Evolutionary conservation across 2,888 invertebrate species (phyloP).

Genomic region (Drosophila ustulata): DNA sequence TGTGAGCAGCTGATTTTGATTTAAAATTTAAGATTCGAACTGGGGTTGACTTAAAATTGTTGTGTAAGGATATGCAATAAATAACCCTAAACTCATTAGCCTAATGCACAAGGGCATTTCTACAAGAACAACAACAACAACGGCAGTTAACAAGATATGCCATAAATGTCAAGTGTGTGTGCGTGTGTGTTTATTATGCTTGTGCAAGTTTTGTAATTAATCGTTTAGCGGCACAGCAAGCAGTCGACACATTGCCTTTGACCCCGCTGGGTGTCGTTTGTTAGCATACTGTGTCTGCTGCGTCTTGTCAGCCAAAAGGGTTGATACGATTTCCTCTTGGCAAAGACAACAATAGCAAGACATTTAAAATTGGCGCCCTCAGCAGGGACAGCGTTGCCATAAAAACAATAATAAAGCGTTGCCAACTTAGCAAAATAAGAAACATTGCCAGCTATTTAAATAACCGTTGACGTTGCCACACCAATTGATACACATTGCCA

Average conservation of each 20-base stretch:
- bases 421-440: background rate
- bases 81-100: slow-evolving; percentile 36
- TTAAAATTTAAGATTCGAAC: slow-evolving; percentile 45
- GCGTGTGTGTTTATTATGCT: slow-evolving; percentile 1
- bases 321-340: background rate
- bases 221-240: slow-evolving; percentile 31
- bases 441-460: background rate
- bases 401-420: background rate
- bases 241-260: slow-evolving; percentile 26
- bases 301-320: slow-evolving; percentile 11
- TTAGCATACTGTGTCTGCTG: slow-evolving; percentile 10
- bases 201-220: slow-evolving; percentile 39
- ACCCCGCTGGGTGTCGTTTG: slow-evolving; percentile 30
- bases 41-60: slow-evolving; percentile 34
- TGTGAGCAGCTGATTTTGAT: slow-evolving; percentile 29
- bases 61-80: slow-evolving; percentile 20
- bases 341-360: background rate
- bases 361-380: slow-evolving; percentile 35
- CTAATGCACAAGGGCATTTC: slow-evolving; percentile 33
- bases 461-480: background rate
- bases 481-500: no score
- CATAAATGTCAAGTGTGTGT: slow-evolving; percentile 25
- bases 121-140: slow-evolving; percentile 4
- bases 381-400: no score
- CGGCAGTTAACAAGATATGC: slow-evolving; percentile 17